Base-by-base conservation (phyloP, 2,888 invertebrate species). In the Hartigia nigra region DNA sequence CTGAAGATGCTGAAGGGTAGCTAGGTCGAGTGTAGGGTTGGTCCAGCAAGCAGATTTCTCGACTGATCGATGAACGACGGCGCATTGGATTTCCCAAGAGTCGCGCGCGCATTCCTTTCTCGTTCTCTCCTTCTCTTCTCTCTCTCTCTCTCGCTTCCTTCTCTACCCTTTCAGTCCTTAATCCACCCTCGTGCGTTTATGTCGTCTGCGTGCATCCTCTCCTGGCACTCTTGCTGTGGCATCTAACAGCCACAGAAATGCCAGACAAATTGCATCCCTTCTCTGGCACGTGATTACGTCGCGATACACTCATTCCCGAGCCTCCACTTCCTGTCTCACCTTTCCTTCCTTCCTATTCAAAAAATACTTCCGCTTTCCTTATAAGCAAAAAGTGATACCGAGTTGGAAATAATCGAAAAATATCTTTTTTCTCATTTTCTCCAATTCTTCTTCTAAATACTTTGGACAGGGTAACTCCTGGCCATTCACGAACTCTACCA, bases 41-140 rank as follows among this genome's bases (percentile, higher is more conserved):
- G 91, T 91, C 91, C 91, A 91, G 89, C 87, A 81, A 86, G 87
- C 90, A 90, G 90, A 89, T 89, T 90, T 90, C 88, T 85, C 85
- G 87, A 81, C 89, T 90, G 90, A 91, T 90, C 91, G 90, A 91
- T 85, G 82, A 82, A 85, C 85, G 84, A 82, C 83, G 83, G 84
- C 84, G 85, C 83, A 82, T 81, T 79, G 81, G 80, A 78, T 83
- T 78, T 81, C 79, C 81, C 69, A 85, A 85, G 81, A 86, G 86
- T 84, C 86, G 86, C 89, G 88, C 89, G 89, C 90, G 87, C 88
- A 88, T 84, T 86, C 55, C 82, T 80, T 83, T 81, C 77, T 84
- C 72, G 55, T 76, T 84, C 86, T 85, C 82, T 81, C 81, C 80
- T 81, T 81, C 80, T 32, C 74, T 31, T 78, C 76, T 37, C 12